Base-by-base conservation (phyloP, 2,888 invertebrate species). In the Noctua pronuba region DNA sequence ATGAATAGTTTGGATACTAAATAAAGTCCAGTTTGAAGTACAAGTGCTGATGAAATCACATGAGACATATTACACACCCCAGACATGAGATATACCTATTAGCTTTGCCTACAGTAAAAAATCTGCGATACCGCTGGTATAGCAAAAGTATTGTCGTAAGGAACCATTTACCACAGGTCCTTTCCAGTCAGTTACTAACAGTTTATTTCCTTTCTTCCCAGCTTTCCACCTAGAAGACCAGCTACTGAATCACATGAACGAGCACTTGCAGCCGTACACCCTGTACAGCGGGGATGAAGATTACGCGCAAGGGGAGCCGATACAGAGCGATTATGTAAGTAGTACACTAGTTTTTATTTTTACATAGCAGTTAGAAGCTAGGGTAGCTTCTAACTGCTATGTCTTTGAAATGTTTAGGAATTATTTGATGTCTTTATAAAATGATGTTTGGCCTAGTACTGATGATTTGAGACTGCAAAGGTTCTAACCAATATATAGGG, bases 181-280 rank as follows among this genome's bases (percentile, higher is more conserved):
- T 31, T 62, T 21, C 10, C 11, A 35, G 21, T 21, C 10, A 60
- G 4, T 21, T 35, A 4, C 5, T 5, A 46, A 60, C 16, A 46
- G 38, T 60, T 31, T 2, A 2, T 13, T 65, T 28, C 28, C 18
- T 75, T 83, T 78, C 71, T 77, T 82, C 83, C 0, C 92, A 95
- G 96, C 89, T 3, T 96, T 94, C 85, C 92, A 93, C 84, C 91
- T 85, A 28, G 92, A 94, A 44, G 93, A 93, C 18, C 95, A 95
- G 77, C 88, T 96, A 21, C 74, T 94, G 2, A 86, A 88, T 0
- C 96, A 96, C 82, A 95, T 95, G 92, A 93, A 88, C 83, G 89
- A 92, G 3, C 96, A 96, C 79, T 80, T 94, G 31, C 90, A 92
- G 58, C 73, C 90, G 4, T 90, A 90, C 78, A 66, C 85, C 24